These are phyloP conservation scores for Drosophila kepulauana DNA, from an alignment of 1,140 invertebrate species.

Conservation along the genomic window DNA sequence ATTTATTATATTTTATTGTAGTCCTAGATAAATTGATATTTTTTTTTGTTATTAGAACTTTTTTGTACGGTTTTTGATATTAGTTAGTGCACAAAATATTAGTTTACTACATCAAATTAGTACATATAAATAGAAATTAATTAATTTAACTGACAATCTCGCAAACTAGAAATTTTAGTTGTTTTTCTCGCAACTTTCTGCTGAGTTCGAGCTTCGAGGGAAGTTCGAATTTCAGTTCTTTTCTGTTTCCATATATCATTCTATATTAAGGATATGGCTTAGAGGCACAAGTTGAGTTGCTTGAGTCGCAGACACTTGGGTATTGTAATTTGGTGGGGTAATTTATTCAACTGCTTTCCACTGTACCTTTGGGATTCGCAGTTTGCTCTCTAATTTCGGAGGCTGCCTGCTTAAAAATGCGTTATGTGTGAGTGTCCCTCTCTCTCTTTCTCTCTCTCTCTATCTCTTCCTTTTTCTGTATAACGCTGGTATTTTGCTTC, in stretches of 20 bases:
- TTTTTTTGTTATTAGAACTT: too few species aligned
- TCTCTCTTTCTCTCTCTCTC: too few species aligned
- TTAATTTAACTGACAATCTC: too few species aligned
- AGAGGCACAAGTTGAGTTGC: not conserved
- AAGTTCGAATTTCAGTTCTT: not conserved
- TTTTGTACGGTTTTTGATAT: too few species aligned
- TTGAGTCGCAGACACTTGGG: not conserved
- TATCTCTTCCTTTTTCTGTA: not conserved
- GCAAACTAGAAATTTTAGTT: too few species aligned
- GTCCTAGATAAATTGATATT: too few species aligned
- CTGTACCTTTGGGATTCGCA: not conserved
- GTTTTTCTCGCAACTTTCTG: too few species aligned
- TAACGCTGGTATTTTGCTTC: not conserved
- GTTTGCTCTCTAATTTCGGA: conserved; percentile 8
- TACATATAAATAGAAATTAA: too few species aligned
- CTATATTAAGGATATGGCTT: conserved; percentile 1
- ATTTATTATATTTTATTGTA: too few species aligned
- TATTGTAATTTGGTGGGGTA: conserved; percentile 3
- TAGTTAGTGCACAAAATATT: too few species aligned
- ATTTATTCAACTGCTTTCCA: conserved; percentile 17
- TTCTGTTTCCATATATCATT: not conserved
- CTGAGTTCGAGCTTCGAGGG: too few species aligned
- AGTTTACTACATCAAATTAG: too few species aligned
- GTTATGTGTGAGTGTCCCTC: conserved; percentile 1
- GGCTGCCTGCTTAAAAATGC: conserved; percentile 7